These are phyloP conservation scores for Opisthograptis luteolata DNA, from an alignment of 2,888 invertebrate species.

Conservation along the genomic window DNA sequence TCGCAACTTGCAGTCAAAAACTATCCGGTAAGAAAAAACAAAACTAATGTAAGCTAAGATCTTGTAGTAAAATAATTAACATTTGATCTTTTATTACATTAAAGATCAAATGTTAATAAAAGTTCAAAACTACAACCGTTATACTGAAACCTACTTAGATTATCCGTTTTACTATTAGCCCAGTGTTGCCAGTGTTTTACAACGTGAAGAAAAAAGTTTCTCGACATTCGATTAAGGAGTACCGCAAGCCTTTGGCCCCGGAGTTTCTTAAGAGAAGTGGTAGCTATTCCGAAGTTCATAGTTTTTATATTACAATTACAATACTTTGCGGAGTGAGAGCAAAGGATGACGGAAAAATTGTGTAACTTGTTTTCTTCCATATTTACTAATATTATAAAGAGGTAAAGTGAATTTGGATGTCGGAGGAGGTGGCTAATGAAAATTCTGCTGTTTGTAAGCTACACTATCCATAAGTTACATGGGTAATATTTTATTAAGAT, in stretches of 20 bases:
- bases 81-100: background rate
- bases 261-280: conserved; percentile 49
- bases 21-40: too few species aligned
- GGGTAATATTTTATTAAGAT: too few species aligned
- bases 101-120: background rate
- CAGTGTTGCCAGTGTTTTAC: conserved; percentile 53
- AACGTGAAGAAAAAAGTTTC: conserved; percentile 60
- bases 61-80: too few species aligned
- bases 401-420: too few species aligned
- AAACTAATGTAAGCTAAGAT: too few species aligned
- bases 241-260: conserved; percentile 60
- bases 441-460: too few species aligned
- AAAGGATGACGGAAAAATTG: conserved; percentile 2
- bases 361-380: too few species aligned
- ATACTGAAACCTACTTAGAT: conserved; percentile 4
- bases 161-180: conserved; percentile 13
- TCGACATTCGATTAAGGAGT: conserved; percentile 65
- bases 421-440: too few species aligned
- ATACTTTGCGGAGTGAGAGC: conserved; percentile 21
- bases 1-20: too few species aligned
- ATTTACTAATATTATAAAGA: too few species aligned
- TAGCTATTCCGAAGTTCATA: conserved; percentile 46
- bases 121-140: conserved; percentile 13
- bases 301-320: conserved; percentile 36
- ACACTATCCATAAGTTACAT: too few species aligned